A percentile compares a stretch with the other conserved stretches of the same genome.
phyloP scores from a whole-genome alignment of 92 coral and sea anemone species.

The Zoanthus sansibaricus region DNA sequence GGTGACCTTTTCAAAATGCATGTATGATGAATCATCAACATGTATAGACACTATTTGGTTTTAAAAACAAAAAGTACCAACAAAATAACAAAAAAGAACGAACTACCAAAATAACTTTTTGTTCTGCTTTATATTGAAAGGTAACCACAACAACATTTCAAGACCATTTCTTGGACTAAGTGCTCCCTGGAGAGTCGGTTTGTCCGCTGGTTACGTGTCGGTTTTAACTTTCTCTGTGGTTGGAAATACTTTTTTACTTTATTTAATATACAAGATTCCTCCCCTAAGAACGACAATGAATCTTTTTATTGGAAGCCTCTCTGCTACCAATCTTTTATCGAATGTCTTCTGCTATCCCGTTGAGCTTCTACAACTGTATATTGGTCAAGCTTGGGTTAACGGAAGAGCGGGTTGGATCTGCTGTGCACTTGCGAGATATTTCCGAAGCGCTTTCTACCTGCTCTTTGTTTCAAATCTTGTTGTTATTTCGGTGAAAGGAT shows the following conservation, averaged over 20 bases:
- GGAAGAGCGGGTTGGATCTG: conserved; percentile 1
- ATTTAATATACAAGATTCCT: neutral
- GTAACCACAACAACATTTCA: neutral
- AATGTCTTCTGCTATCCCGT: conserved; percentile 8
- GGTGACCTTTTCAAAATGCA: too few relatives aligned
- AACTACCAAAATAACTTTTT: neutral
- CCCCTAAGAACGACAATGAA: conserved; percentile 22
- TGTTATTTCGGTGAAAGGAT: conserved; percentile 20
- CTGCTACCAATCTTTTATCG: conserved; percentile 19
- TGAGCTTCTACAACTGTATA: conserved; percentile 9
- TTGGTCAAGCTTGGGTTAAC: conserved; percentile 21
- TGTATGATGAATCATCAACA: neutral
- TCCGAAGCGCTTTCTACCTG: conserved; percentile 20
- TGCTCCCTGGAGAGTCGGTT: conserved; percentile 19
- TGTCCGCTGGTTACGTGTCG: conserved; percentile 1
- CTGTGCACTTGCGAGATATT: conserved; percentile 1
- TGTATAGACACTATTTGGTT: neutral
- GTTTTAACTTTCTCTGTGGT: conserved; percentile 8
- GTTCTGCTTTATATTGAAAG: neutral
- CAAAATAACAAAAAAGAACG: neutral
- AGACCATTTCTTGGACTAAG: neutral
- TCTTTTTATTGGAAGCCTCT: conserved; percentile 4
- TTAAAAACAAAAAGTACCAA: neutral
- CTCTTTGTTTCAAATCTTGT: conserved; percentile 5
- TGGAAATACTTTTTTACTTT: conserved; percentile 19